Conservation (phyloP, 92 coral and sea anemone genomes). For the Palythoa grandis region DNA sequence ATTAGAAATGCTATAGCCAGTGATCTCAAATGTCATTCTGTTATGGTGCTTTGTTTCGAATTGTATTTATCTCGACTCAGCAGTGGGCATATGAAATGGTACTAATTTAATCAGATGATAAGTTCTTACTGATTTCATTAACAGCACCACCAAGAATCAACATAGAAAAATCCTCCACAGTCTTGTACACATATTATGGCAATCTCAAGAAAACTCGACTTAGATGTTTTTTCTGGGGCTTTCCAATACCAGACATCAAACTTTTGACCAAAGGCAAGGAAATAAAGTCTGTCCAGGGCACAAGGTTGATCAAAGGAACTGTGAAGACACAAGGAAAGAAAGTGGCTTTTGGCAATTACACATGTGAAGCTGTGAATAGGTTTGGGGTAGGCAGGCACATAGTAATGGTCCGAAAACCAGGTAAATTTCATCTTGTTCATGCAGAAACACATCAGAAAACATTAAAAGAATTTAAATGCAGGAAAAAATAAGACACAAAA, state of each 20-base stretch:
- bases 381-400: conserved; percentile 50
- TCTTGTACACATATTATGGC: conserved; percentile 70
- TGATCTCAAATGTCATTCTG: no score
- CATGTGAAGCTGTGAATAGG: conserved; percentile 59
- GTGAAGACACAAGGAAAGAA: conserved; percentile 18
- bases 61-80: no score
- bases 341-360: conserved; percentile 61
- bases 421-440: conserved; percentile 29
- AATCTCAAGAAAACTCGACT: conserved; percentile 54
- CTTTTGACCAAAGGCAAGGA: conserved; percentile 34
- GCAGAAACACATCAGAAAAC: no score
- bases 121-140: neutral
- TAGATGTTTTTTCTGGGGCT: conserved; percentile 75
- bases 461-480: no score
- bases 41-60: no score
- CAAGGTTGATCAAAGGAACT: conserved; percentile 14
- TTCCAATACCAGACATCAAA: conserved; percentile 60
- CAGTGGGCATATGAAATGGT: no score
- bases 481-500: neutral
- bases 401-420: conserved; percentile 64
- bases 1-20: no score
- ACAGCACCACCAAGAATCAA: conserved; percentile 81
- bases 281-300: conserved; percentile 16
- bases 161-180: conserved; percentile 45
- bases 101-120: no score